phyloP scores from a whole-genome alignment of 2,797 vertebrate species.

The Catharus ustulatus region DNA sequence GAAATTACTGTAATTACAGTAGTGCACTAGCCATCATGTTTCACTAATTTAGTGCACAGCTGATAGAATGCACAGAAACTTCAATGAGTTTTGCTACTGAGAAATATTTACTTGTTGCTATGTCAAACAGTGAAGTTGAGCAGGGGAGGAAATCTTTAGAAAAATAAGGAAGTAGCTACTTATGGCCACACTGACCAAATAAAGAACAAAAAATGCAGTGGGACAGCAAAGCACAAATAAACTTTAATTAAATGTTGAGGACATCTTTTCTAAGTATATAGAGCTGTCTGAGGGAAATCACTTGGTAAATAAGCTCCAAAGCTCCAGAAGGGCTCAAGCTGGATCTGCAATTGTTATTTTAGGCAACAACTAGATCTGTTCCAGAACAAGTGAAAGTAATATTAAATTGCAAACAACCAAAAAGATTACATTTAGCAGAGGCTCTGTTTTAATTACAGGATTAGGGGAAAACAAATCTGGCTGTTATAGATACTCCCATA shows the following conservation, averaged over 20 bases:
- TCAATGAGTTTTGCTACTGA: background rate
- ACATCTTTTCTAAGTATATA: background rate
- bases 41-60: background rate
- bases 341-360: background rate
- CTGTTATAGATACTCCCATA: background rate
- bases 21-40: background rate
- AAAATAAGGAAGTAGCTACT: background rate
- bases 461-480: background rate
- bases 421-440: background rate
- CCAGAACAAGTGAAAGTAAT: background rate
- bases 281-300: background rate
- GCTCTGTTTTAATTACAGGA: background rate
- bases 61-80: background rate
- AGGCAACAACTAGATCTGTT: background rate
- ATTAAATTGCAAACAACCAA: background rate
- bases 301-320: background rate
- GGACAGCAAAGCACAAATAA: background rate
- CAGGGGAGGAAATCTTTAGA: background rate
- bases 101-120: background rate
- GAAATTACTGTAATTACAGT: too few relatives aligned
- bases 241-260: background rate
- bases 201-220: background rate
- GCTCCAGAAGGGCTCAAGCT: background rate
- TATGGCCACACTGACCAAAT: background rate
- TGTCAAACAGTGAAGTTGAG: background rate